A percentile compares a stretch with the other conserved stretches of the same genome.
Conservation (phyloP, 2,888 invertebrate species). For the Toxonevra muliebris region DNA sequence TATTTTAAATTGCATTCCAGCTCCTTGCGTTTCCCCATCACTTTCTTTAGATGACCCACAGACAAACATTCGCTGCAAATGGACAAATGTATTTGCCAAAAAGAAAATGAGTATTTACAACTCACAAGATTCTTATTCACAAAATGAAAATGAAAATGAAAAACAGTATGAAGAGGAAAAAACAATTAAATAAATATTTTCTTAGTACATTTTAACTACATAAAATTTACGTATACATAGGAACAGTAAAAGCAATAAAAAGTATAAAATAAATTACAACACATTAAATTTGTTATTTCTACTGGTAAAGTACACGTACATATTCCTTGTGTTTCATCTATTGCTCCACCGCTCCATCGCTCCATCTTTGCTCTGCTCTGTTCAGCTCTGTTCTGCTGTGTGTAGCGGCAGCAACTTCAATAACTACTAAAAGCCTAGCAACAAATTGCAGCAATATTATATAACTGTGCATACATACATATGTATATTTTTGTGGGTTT, state of each 20-base stretch:
- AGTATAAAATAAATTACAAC: slow-evolving; percentile 1
- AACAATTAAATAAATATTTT: not conserved
- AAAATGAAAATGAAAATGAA: no score
- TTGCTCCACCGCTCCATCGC: no score
- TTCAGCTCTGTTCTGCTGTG: not conserved
- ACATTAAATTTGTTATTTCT: not conserved
- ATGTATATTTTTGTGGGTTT: not conserved
- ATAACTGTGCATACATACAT: not conserved
- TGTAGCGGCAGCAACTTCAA: not conserved
- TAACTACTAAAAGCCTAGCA: slow-evolving; percentile 4
- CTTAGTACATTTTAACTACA: not conserved
- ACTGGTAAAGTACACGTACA: no score
- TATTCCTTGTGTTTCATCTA: no score
- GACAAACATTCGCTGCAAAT: not conserved
- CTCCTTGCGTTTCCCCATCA: no score
- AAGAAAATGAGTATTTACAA: not conserved
- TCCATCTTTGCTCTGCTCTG: not conserved
- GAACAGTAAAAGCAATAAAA: not conserved
- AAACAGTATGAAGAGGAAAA: not conserved
- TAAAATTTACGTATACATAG: not conserved
- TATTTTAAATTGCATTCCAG: no score
- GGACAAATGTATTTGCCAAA: not conserved
- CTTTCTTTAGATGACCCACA: no score
- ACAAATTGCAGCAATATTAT: not conserved
- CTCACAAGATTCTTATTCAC: not conserved